Conservation (phyloP, 1,140 invertebrate species). For the Drosophila gunungcola region DNA sequence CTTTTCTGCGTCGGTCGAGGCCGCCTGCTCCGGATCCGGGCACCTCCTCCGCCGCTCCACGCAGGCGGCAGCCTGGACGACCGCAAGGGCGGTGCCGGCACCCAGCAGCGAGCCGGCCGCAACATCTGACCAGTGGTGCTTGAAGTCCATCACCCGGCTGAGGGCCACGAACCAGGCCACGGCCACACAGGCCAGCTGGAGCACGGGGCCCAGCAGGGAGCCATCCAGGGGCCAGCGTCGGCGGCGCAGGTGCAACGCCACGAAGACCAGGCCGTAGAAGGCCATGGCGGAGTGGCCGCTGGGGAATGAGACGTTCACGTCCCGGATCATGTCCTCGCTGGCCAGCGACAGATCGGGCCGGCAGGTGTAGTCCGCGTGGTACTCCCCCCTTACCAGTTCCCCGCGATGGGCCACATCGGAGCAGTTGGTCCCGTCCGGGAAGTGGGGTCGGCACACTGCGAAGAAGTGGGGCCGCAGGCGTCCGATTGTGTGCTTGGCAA, state of each 20-base stretch:
- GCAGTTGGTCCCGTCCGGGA: constrained; percentile 70
- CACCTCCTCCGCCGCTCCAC: constrained; percentile 31
- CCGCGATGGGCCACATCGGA: constrained; percentile 78
- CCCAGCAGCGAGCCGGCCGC: constrained; percentile 86
- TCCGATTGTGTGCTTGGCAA: constrained; percentile 95
- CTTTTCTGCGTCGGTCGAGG: not conserved
- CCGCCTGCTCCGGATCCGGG: not conserved
- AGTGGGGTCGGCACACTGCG: constrained; percentile 88
- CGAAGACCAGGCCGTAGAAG: constrained; percentile 92
- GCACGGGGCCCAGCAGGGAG: constrained; percentile 40
- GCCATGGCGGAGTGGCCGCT: constrained; percentile 93
- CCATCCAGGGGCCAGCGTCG: constrained; percentile 34
- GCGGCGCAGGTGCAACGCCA: constrained; percentile 91
- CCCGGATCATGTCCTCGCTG: constrained; percentile 86
- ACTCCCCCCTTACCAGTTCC: constrained; percentile 86
- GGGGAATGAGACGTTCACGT: constrained; percentile 91
- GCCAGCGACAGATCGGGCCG: constrained; percentile 76
- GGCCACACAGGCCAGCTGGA: constrained; percentile 53
- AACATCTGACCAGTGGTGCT: constrained; percentile 94
- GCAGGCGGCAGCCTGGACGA: constrained; percentile 84
- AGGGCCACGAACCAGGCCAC: constrained; percentile 91
- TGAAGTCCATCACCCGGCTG: constrained; percentile 96
- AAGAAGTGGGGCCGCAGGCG: constrained; percentile 96
- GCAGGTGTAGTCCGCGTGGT: constrained; percentile 88
- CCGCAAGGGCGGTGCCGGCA: constrained; percentile 85